A percentile compares a stretch with the other conserved stretches of the same genome.
Evolutionary conservation across 2,113 vertebrate species (phyloP).

Genomic region (Perca fluviatilis): DNA sequence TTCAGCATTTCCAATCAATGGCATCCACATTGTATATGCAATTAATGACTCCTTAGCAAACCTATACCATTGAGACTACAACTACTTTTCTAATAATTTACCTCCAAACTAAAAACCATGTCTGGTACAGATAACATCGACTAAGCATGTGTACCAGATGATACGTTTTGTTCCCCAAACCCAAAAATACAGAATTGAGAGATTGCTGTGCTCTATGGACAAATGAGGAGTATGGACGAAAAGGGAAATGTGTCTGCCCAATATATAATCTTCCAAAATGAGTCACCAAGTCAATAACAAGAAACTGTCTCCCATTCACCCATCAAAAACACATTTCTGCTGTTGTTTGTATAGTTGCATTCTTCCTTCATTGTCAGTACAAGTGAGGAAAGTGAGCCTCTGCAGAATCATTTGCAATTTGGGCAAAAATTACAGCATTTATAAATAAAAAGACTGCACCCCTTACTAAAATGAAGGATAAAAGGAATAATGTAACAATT

Average conservation of each 20-base stretch:
- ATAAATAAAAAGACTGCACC: not conserved
- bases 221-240: too few relatives aligned
- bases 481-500: constrained; percentile 43
- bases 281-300: not conserved
- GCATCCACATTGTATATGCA: too few relatives aligned
- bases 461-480: not conserved
- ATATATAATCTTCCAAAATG: not conserved
- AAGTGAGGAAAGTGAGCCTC: not conserved
- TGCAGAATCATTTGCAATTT: not conserved
- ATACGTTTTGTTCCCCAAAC: not conserved
- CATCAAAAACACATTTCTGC: not conserved
- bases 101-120: not conserved
- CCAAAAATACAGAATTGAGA: not conserved
- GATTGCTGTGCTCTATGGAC: not conserved
- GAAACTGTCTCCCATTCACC: not conserved
- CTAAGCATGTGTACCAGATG: not conserved
- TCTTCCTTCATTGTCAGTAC: not conserved
- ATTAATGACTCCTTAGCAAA: not conserved
- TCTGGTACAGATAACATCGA: not conserved
- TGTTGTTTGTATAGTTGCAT: not conserved
- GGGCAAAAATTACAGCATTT: not conserved
- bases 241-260: not conserved
- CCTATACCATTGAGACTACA: not conserved
- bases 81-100: not conserved
- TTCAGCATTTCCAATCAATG: too few relatives aligned